Conservation (phyloP, 2,888 invertebrate genomes). For the Dasysyrphus tricinctus region DNA sequence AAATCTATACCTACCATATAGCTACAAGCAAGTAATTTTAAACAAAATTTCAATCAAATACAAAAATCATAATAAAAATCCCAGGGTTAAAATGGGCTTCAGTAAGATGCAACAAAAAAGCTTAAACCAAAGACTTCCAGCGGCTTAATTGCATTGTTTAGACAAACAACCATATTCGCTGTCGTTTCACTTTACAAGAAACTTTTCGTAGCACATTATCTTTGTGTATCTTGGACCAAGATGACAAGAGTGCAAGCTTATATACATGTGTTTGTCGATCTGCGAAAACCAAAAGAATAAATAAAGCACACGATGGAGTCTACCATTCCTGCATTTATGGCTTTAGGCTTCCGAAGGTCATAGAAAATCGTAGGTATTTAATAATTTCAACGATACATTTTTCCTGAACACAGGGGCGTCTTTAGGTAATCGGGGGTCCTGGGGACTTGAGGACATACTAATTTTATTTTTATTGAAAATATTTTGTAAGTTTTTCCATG, state of each 20-base stretch:
- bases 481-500: no score
- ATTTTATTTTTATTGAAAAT: no score
- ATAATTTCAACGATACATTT: no score
- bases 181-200: background rate
- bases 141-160: background rate
- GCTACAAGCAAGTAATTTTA: no score
- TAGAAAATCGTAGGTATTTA: no score
- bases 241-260: background rate
- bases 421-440: no score
- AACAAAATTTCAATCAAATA: background rate
- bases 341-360: background rate
- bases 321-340: background rate
- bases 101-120: background rate
- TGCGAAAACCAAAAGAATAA: background rate
- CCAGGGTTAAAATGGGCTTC: background rate
- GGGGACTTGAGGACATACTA: no score
- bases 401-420: no score
- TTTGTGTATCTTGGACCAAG: background rate
- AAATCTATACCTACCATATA: no score
- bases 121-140: background rate
- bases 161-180: constrained; percentile 1
- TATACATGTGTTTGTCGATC: background rate
- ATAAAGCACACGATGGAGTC: background rate
- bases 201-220: background rate
- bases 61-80: background rate